Base-by-base conservation (phyloP, 1,140 invertebrate genomes). In the Drosophila persimilis region DNA sequence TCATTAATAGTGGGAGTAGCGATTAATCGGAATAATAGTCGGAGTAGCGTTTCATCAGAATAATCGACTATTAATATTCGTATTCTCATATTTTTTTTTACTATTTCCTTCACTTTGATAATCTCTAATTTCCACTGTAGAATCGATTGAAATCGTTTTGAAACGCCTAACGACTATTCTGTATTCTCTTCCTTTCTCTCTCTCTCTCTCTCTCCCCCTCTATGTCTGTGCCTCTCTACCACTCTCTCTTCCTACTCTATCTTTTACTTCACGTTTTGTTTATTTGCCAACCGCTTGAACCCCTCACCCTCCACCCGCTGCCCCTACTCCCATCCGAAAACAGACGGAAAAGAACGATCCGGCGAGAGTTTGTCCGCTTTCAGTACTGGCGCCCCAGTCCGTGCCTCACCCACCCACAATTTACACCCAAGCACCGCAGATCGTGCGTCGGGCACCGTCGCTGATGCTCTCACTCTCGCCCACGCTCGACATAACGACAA, bases 391-490 rank as follows among this genome's bases (percentile, higher is more conserved):
- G 41, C 55, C 58, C 52, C 45, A 41, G 39, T 58, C 7, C 48
- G 29, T 51, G 65, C 35, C 39, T 44, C 61, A 71, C 52, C 54
- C 81, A 60, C 80, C 73, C 67, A 80, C 73, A 20, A 86, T 77
- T 46, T 85, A 80, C 70, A 86, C 73, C 17, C 81, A 85, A 60
- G 77, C 73, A 47, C 80, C 80, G n/a, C 75, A 76, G 55, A 59
- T 64, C 58, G 77, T 79, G 44, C 64, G 77, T 31, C 80, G 69
- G 53, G 67, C 64, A 26, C 77, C 66, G 9, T 85, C 67, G 29
- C 61, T 71, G 53, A 74, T 80, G 78, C 78, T 80, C 22, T 77
- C 76, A 45, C 61, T 76, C 24, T 71, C 73, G 8, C 57, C 78
- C 41, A 75, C 66, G 43, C 35, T 61, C 26, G 73, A 60, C n/a